Base-by-base conservation (phyloP, 1,140 invertebrate species). In the Euwallacea similis region DNA sequence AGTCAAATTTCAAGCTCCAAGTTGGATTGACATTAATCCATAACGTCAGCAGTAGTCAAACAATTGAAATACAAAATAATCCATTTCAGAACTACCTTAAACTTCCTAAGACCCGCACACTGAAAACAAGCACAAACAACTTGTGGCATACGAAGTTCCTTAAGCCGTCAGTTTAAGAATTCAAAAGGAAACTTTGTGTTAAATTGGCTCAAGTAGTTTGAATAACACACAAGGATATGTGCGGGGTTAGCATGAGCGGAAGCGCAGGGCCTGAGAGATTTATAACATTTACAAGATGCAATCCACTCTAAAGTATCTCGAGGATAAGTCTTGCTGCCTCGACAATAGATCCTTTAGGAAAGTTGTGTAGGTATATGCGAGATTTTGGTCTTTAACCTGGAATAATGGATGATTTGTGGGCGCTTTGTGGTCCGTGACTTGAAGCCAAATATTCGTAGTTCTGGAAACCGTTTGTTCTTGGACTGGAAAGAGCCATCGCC, bases 231-330 rank as follows among this genome's bases (percentile, higher is more conserved):
- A 47, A 74, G 74, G 66, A 77, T 75, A 74, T 72, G 66, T 73
- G 74, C 61, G 53, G 63, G 50, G 76, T 76, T 77, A 76, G 74
- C 73, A 69, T 76, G 76, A 73, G 74, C 76, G 76, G 78, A 79
- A 78, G 76, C 74, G 43, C 67, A 58, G 69, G 72, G 58, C 15
- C 44, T 64, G 73, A 69, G 62, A 75, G 77, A 79, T 80, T 79
- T 80, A 76, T 73, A 77, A 77, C 74, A 74, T 76, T 77, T 78
- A 77, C 78, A 76, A 79, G 78, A 76, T 76, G 75, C 78, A 78
- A 79, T 80, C 78, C 78, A 79, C 77, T 80, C 74, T 78, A 79
- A 77, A 78, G 76, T 76, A 77, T 78, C 76, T 76, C 65, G 67
- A 44, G 72, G 76, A 75, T 78, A 77, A 79, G 76, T 66, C 75